phyloP scores from a whole-genome alignment of 2,888 invertebrate species.

The Ferrisia virgata region DNA sequence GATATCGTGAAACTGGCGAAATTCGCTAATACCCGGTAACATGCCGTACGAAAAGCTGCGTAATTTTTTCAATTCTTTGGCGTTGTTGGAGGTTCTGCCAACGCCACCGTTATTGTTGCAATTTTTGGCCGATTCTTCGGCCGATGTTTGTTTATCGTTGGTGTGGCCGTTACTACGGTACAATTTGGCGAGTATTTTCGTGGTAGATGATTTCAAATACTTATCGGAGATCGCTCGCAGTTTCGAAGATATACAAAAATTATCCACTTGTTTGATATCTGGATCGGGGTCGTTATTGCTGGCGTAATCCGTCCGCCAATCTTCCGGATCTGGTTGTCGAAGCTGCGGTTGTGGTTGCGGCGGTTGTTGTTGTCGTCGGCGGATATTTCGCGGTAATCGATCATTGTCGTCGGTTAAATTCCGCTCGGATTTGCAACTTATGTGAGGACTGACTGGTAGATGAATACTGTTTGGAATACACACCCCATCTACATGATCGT shows the following conservation, averaged over 20 bases:
- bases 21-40: slow-evolving; percentile 68
- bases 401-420: not conserved
- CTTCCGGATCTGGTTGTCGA: not conserved
- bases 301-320: not conserved
- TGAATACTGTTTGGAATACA: slow-evolving; percentile 48
- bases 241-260: slow-evolving; percentile 62
- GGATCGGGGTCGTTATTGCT: not conserved
- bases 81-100: slow-evolving; percentile 55
- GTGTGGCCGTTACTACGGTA: slow-evolving; percentile 56
- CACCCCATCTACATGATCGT: slow-evolving; percentile 34
- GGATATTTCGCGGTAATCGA: not conserved
- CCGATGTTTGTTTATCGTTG: not conserved
- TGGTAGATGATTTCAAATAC: slow-evolving; percentile 68
- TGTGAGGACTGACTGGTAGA: not conserved
- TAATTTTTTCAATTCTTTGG: slow-evolving; percentile 46
- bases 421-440: slow-evolving; percentile 4
- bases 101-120: slow-evolving; percentile 50
- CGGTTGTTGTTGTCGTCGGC: not conserved
- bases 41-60: slow-evolving; percentile 74
- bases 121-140: not conserved
- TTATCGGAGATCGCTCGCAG: slow-evolving; percentile 70
- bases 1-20: slow-evolving; percentile 54
- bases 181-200: slow-evolving; percentile 66
- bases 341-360: not conserved
- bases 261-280: slow-evolving; percentile 50